These are phyloP conservation scores for Cygnus buccinator DNA, from an alignment of 2,113 vertebrate genomes.

Conservation along the genomic window DNA sequence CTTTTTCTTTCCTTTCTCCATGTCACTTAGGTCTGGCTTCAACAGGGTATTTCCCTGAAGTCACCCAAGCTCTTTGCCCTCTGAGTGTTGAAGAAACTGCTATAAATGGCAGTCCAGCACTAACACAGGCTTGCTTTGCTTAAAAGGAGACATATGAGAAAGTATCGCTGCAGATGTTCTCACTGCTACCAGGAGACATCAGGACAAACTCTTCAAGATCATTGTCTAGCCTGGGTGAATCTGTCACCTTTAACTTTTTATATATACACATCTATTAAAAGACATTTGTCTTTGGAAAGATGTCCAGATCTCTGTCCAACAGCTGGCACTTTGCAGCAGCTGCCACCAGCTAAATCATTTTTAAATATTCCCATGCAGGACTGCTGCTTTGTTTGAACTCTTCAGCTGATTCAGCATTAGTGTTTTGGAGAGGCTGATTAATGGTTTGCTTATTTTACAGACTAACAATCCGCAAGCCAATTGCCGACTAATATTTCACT, in stretches of 20 bases:
- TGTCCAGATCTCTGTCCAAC: not conserved
- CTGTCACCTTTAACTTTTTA: not conserved
- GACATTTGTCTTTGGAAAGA: not conserved
- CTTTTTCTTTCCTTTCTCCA: not conserved
- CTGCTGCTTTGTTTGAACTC: not conserved
- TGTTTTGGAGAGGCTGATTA: constrained; percentile 14
- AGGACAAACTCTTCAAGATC: not conserved
- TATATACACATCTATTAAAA: not conserved
- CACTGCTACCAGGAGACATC: not conserved
- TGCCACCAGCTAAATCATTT: not conserved
- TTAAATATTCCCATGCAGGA: not conserved
- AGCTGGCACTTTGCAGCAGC: not conserved
- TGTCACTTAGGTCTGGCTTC: not conserved
- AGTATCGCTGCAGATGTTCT: not conserved
- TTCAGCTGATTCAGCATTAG: constrained; percentile 32
- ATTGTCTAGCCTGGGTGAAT: not conserved
- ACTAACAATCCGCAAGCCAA: not conserved
- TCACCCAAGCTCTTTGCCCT: not conserved
- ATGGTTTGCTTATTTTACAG: constrained; percentile 50
- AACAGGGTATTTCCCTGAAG: not conserved
- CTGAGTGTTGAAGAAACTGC: not conserved
- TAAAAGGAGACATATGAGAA: not conserved
- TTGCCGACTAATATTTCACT: not conserved
- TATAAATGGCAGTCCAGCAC: not conserved
- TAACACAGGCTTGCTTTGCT: fast-evolving